Evolutionary conservation across 2,888 invertebrate species (phyloP), one percentile per base, ranked within the genome.

Genomic region (Eilema sororculum): DNA sequence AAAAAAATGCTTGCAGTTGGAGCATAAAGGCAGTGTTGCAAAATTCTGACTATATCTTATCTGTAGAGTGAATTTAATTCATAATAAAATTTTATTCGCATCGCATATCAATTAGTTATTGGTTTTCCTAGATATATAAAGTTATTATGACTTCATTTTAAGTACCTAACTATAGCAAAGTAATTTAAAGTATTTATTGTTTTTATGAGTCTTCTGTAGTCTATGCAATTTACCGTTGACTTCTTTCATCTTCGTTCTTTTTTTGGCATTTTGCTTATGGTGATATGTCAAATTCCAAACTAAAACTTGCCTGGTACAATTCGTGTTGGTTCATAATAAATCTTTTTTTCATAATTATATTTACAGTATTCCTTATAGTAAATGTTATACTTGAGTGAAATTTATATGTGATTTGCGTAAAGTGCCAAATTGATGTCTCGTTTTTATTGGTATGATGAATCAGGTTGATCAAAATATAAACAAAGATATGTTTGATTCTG

Each of bases 401-500:
- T 87, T 91, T 87, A 73, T 87, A 87, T 90, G 93, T 95, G 91
- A 89, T 87, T 91, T 83, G 89, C 88, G 78, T 81, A 84, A 88
- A 91, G 95, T 95, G 95, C 95, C 95, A 95, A 95, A 95, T 95
- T 93, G 87, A 94, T 95, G 95, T 91, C 86, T 91, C 87, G 85
- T 82, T 85, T 82, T 83, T 84, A 86, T 86, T 89, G 89, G 87
- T 90, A 93, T 87, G 89, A 94, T 94, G 94, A 91, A 93, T 93
- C 93, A 90, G 89, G 82, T 85, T 93, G 92, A 93, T 93, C 93
- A 94, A 93, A 95, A 95, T 94, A 94, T 93, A 95, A 94, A 95
- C 95, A 94, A 95, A 94, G 94, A 94, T 94, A 94, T 95, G 95
- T 89, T 91, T 88, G 94, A 94, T 90, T 90, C 88, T 88, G 95